phyloP scores from a whole-genome alignment of 2,797 vertebrate species.

The Sebastes vulpes region DNA sequence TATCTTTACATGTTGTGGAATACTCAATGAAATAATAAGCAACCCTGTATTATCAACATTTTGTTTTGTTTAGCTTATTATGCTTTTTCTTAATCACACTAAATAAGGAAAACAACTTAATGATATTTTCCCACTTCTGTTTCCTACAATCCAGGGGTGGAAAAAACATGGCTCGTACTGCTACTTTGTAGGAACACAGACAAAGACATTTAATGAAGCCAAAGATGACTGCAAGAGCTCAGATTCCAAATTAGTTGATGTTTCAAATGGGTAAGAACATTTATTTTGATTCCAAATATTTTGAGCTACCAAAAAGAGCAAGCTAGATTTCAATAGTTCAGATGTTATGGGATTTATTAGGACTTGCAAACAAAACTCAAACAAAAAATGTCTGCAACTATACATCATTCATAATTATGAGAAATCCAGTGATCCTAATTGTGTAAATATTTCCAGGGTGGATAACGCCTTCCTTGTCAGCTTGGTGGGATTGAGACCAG shows the following conservation, averaged over 20 bases:
- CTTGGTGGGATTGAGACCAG: slow-evolving; percentile 88
- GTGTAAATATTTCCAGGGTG: slow-evolving; percentile 78
- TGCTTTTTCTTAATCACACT: not conserved
- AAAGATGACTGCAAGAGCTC: slow-evolving; percentile 85
- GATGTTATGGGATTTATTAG: not conserved
- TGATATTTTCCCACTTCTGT: not conserved
- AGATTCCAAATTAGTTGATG: slow-evolving; percentile 86
- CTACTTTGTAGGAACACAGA: slow-evolving; percentile 87
- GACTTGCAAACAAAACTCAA: not conserved
- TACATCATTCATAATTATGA: not conserved
- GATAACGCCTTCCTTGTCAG: slow-evolving; percentile 93
- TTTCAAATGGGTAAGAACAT: slow-evolving; percentile 87
- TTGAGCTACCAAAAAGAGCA: not conserved
- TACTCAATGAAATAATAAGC: not conserved
- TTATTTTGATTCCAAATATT: not conserved
- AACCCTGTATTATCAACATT: not conserved
- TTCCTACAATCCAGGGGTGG: slow-evolving; percentile 77
- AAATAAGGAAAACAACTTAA: not conserved
- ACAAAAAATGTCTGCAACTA: not conserved
- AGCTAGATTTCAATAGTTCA: not conserved
- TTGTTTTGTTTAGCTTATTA: not conserved
- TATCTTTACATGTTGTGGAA: not conserved
- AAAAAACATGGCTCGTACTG: slow-evolving; percentile 90
- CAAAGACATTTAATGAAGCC: slow-evolving; percentile 88
- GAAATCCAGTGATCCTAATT: not conserved